A percentile compares a stretch with the other conserved stretches of the same genome.
Conservation (phyloP, 2,113 vertebrate genomes). For the Jacana jacana region DNA sequence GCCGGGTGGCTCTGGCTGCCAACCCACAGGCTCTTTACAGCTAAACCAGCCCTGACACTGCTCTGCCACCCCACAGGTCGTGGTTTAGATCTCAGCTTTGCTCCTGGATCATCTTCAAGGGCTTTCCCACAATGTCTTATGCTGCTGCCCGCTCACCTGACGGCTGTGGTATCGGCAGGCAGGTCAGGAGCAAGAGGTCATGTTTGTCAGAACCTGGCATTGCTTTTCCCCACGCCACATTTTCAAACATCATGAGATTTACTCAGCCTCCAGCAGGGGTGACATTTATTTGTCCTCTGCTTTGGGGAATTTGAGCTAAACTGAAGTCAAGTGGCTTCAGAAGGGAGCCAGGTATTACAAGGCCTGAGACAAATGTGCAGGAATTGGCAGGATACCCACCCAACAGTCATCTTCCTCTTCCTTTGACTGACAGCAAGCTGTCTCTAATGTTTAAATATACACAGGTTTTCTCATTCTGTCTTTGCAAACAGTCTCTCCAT, state of each 20-base stretch:
- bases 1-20: background rate
- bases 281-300: background rate
- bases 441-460: background rate
- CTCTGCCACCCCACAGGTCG: background rate
- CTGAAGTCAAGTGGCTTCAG: background rate
- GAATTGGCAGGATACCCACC: background rate
- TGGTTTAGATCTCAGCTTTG: background rate
- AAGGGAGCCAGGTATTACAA: background rate
- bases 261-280: background rate
- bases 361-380: background rate
- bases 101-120: background rate
- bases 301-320: background rate
- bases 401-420: background rate
- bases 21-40: background rate
- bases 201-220: background rate
- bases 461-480: background rate
- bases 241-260: background rate
- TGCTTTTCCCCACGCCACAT: background rate
- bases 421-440: background rate
- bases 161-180: background rate
- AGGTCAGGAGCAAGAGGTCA: background rate
- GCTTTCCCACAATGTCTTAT: background rate
- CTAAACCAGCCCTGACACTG: rapidly evolving
- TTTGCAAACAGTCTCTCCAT: background rate
- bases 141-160: background rate